Percentiles rank a stretch among this genome's conserved stretches.
phyloP scores from a whole-genome alignment of 2,797 vertebrate species.

The Tragopan temminckii region DNA sequence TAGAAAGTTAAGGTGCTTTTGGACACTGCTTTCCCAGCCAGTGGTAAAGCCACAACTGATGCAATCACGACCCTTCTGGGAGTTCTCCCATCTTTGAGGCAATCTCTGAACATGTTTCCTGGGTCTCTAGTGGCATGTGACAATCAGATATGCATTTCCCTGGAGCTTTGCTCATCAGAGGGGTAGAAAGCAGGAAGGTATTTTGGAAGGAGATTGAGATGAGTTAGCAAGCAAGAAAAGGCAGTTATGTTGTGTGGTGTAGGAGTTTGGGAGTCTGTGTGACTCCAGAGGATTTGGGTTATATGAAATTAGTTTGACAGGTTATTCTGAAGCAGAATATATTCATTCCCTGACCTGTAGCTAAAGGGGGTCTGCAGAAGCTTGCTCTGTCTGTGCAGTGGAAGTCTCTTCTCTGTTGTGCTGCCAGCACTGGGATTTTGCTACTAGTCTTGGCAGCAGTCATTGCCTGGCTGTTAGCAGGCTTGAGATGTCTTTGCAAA shows the following conservation, averaged over 20 bases:
- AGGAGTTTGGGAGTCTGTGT: not conserved
- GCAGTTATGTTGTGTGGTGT: not conserved
- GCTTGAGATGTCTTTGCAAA: not conserved
- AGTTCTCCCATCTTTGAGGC: not conserved
- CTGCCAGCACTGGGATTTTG: not conserved
- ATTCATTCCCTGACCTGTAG: not conserved
- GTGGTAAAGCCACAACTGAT: not conserved
- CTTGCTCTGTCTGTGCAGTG: not conserved
- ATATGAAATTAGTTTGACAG: not conserved
- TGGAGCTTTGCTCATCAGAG: not conserved
- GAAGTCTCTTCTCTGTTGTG: not conserved
- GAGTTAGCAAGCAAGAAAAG: not conserved
- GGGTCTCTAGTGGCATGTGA: not conserved
- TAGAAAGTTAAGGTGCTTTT: not conserved
- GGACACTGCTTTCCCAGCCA: not conserved
- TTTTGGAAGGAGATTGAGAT: not conserved
- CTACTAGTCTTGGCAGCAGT: not conserved
- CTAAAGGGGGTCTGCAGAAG: not conserved
- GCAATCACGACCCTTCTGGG: not conserved
- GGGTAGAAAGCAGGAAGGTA: fast-evolving
- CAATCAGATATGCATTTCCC: not conserved
- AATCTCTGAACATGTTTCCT: not conserved
- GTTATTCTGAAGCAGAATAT: not conserved
- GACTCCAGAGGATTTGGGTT: not conserved
- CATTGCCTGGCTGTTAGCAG: not conserved